A percentile compares a stretch with the other conserved stretches of the same genome.
phyloP scores from a whole-genome alignment of 2,888 invertebrate species.

The Biston stratarius region DNA sequence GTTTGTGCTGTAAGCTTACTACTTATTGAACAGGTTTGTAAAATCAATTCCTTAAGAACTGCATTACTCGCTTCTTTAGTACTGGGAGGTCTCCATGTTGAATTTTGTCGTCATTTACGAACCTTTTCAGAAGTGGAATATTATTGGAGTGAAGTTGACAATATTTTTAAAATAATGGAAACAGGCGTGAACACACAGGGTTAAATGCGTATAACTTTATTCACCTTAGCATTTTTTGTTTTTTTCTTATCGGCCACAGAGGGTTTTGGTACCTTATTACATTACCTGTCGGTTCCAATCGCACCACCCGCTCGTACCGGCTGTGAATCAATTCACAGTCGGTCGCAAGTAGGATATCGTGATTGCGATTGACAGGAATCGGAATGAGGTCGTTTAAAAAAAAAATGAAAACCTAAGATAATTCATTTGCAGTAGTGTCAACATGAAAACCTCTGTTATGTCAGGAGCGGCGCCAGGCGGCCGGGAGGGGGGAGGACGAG shows the following conservation, averaged over 20 bases:
- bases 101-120: neutral
- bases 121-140: neutral
- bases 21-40: conserved; percentile 53
- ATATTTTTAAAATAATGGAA: no score
- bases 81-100: conserved; percentile 27
- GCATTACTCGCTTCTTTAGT: conserved; percentile 38
- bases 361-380: no score
- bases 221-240: no score
- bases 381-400: no score
- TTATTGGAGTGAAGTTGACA: neutral
- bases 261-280: no score
- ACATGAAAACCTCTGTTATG: conserved; percentile 24
- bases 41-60: conserved; percentile 66
- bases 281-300: no score
- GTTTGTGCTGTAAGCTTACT: conserved; percentile 66
- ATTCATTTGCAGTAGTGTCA: neutral
- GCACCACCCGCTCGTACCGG: no score
- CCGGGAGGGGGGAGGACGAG: conserved; percentile 41
- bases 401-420: no score
- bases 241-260: no score
- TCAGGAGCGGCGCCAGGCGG: conserved; percentile 46
- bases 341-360: no score
- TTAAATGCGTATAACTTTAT: conserved; percentile 11
- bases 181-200: conserved; percentile 2
- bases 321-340: no score